Conservation (phyloP, 1,140 invertebrate genomes). For the Scaptomyza pallida region DNA sequence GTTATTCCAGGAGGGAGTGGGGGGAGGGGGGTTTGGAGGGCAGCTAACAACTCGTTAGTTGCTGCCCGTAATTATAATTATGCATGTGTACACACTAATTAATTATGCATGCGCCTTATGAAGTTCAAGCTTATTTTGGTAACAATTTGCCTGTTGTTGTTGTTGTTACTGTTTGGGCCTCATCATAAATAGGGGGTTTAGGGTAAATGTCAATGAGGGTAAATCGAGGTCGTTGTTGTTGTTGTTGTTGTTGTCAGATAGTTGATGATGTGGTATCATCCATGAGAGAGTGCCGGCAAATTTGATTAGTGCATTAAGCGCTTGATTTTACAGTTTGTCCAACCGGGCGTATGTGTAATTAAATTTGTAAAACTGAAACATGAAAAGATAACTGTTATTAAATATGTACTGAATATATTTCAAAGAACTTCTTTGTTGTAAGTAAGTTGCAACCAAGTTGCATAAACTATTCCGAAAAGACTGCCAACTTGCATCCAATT, state of each 20-base stretch:
- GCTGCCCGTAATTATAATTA: slow-evolving; percentile 52
- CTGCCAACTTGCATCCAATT: slow-evolving; percentile 22
- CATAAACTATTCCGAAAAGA: background rate
- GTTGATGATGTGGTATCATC: slow-evolving; percentile 28
- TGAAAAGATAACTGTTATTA: background rate
- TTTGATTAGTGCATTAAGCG: slow-evolving; percentile 13
- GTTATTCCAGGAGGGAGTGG: background rate
- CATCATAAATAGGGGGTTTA: background rate
- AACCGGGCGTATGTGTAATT: slow-evolving; percentile 15
- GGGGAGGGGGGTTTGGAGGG: background rate
- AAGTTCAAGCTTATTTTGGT: slow-evolving; percentile 36
- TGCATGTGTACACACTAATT: slow-evolving; percentile 55
- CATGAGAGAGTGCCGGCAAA: slow-evolving; percentile 1
- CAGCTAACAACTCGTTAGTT: slow-evolving; percentile 16
- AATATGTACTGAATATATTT: no score
- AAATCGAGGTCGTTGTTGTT: background rate
- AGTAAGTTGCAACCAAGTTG: background rate
- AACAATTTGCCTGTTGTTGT: slow-evolving; percentile 1
- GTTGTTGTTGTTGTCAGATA: slow-evolving; percentile 6
- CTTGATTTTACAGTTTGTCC: background rate
- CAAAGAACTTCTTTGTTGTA: background rate
- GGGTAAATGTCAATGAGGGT: background rate
- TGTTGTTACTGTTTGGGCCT: slow-evolving; percentile 8
- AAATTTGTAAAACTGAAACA: slow-evolving; percentile 10
- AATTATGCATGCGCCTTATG: slow-evolving; percentile 54